Conservation (phyloP, 1,140 invertebrate species). For the Bombus huntii region DNA sequence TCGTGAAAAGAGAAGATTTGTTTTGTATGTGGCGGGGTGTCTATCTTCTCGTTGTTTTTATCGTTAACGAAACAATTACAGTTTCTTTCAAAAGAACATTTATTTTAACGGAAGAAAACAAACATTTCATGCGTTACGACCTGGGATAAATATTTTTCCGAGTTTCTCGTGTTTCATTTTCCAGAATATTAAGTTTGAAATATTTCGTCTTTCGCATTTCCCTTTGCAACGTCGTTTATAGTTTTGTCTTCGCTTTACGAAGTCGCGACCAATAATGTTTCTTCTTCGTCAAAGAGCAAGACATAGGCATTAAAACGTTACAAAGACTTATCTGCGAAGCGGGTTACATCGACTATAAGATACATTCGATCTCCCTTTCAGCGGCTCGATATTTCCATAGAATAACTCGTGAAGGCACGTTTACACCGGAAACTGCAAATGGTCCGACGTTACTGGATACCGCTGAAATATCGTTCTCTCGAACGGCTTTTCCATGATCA, state of each 20-base stretch:
- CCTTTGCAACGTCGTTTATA: not conserved
- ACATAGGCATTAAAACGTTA: conserved; percentile 15
- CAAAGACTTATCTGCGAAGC: conserved; percentile 31
- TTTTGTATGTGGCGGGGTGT: not conserved
- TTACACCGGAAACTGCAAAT: conserved; percentile 46
- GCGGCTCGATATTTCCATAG: conserved; percentile 21
- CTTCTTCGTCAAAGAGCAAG: not conserved
- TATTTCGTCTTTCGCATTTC: not conserved
- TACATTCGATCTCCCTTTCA: conserved; percentile 37
- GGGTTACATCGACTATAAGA: conserved; percentile 7
- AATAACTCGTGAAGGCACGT: conserved; percentile 45
- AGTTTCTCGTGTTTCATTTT: too few relatives aligned
- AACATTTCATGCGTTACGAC: too few relatives aligned
- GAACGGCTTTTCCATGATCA: conserved; percentile 26
- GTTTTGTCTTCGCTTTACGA: not conserved
- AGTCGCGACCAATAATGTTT: not conserved
- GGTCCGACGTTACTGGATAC: conserved; percentile 42
- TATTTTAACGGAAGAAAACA: too few relatives aligned
- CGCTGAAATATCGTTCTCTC: conserved; percentile 29
- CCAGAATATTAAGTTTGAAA: not conserved
- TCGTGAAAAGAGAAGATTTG: not conserved
- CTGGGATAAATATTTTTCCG: too few relatives aligned
- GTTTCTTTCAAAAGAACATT: too few relatives aligned
- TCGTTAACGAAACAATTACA: too few relatives aligned
- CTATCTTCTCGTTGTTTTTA: not conserved